Evolutionary conservation across 2,888 invertebrate genomes (phyloP), one percentile per base, ranked within the genome.

Genomic region (Falcaria lacertinaria): DNA sequence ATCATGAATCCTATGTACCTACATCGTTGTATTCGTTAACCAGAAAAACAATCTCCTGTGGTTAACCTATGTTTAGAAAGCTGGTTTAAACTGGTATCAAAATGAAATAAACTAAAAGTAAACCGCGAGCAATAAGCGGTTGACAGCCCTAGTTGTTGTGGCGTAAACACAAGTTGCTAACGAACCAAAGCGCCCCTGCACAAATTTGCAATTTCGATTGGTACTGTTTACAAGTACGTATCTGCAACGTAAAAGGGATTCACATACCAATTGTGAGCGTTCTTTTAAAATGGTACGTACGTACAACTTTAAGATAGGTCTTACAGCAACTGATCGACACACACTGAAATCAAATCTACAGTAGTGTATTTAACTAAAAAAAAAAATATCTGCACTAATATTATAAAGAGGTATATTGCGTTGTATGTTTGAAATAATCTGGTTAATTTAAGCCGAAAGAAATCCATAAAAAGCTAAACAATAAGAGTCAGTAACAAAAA

Each of bases 161-260:
- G 79, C 82, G 85, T 85, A 85, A 87, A 88, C 86, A 88, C 84
- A 84, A 83, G 83, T 83, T 80, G 78, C 85, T 89, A 89, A 89
- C 88, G 88, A 89, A 89, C 84, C 86, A 77, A 69, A 68, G 72
- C 80, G 74, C 78, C 81, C 84, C 83, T 87, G 86, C 87, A 84
- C 86, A 85, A 85, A 89, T 88, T 88, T 89, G 87, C 88, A 89
- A 88, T 87, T 88, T 88, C 87, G 85, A 89, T 88, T 89, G 85
- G 72, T 63, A 60, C 69, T 74, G 78, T 75, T 81, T 77, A 74
- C 77, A 67, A 74, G 71, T 80, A 74, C 73, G 69, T 78, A 68
- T 69, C 51, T 52, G 45, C 50, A 47, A 45, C 52, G 47, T 48
- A 46, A 48, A 17, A 38, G 42, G 15, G 35, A 39, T 13, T 35